Base-by-base conservation (phyloP, 2,888 invertebrate species). In the Adineta ricciae region DNA sequence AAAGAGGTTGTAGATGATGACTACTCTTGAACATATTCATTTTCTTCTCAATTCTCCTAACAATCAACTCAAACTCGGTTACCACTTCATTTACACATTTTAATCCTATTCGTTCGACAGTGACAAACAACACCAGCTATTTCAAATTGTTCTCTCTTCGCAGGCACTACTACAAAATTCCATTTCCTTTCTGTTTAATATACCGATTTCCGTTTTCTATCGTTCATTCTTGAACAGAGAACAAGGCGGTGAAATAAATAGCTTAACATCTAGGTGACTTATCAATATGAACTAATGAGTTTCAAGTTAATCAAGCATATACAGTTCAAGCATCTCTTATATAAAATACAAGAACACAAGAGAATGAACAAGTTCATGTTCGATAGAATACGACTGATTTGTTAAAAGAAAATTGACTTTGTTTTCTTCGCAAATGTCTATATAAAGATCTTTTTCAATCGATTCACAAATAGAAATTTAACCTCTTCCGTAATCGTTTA, bases 281-380 rank as follows among this genome's bases (percentile, higher is more conserved):
- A 64, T 64, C 64, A 19, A 36, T 32, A 64, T 27, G 16, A 4
- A 64, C 11, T 64, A 64, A 64, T 64, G 64, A 64, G 32, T 64
- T 64, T 64, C 19, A 16, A 64, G 27, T 16, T 64, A 64, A 64
- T 64, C 64, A 64, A 64, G 32, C 32, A 36, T 64, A 32, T 64
- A 64, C 32, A 64, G 64, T 64, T 64, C 64, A 64, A 64, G 64
- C 64, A 64, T 32, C 64, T 64, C 64, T 64, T 27, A 32, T 64
- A 64, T 64, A 64, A 64, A 64, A 64, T 64, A 64, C 64, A 64
- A 64, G 64, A 64, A 32, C 32, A 46, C 46, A 64, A 64, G 64
- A 64, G 64, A 64, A 64, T 64, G 64, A 64, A 64, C 46, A 64
- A 19, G 3, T 19, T 32, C 46, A 46, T 46, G 5, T 8, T 46